These are phyloP conservation scores for Nematopogon swammerdamellus DNA, from an alignment of 2,888 invertebrate genomes.

Conservation along the genomic window DNA sequence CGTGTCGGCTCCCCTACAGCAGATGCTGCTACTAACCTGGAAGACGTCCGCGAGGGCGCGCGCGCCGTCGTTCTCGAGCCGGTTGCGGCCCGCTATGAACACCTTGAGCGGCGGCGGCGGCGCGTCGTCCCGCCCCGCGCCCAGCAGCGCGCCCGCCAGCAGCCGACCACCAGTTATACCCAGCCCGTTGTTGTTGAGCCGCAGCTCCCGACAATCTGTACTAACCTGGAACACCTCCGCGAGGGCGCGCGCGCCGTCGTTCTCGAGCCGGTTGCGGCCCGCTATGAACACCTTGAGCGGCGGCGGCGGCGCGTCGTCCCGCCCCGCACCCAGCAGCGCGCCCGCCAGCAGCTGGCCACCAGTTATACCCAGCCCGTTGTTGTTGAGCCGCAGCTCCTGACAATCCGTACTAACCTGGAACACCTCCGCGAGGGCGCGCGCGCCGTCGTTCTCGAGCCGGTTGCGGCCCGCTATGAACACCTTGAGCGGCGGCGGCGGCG, in stretches of 20 bases:
- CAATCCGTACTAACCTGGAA: conserved; percentile 61
- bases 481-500: conserved; percentile 69
- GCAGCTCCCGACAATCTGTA: no score
- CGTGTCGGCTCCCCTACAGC: no score
- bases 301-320: conserved; percentile 54
- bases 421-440: conserved; percentile 77
- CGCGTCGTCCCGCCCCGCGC: conserved; percentile 39
- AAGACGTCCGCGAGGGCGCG: conserved; percentile 82
- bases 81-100: conserved; percentile 93
- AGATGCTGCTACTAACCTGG: no score
- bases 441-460: conserved; percentile 91
- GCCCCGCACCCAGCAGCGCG: conserved; percentile 64
- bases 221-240: conserved; percentile 88
- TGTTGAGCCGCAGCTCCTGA: no score
- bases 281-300: conserved; percentile 82
- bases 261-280: no score
- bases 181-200: no score
- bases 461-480: conserved; percentile 93
- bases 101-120: conserved; percentile 74
- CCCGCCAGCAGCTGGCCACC: no score
- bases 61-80: conserved; percentile 93
- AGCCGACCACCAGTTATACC: no score
- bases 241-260: conserved; percentile 84
- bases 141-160: no score
- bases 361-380: no score